phyloP scores from a whole-genome alignment of 2,113 vertebrate species.

The Fulica atra region DNA sequence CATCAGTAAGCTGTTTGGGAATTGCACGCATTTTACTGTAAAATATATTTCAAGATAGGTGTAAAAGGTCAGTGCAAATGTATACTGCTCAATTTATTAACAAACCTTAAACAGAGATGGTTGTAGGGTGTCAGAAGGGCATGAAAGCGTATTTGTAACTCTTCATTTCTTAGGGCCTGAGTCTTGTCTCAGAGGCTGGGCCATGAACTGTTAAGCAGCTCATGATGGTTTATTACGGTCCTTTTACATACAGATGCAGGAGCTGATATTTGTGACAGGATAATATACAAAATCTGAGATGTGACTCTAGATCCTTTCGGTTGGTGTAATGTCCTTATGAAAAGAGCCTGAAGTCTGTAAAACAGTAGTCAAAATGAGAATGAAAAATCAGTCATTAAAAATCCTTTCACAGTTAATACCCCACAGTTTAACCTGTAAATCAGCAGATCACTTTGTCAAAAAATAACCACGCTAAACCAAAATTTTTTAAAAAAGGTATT shows the following conservation, averaged over 20 bases:
- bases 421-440: constrained; percentile 60
- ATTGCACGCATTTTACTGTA: background rate
- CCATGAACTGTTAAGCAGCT: background rate
- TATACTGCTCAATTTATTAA: background rate
- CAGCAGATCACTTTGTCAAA: constrained; percentile 48
- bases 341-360: constrained; percentile 61
- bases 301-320: constrained; percentile 44
- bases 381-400: constrained; percentile 72
- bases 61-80: constrained; percentile 31
- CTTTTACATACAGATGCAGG: background rate
- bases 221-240: background rate
- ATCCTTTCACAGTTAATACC: constrained; percentile 59
- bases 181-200: constrained; percentile 29
- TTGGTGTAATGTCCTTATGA: constrained; percentile 37
- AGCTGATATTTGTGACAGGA: constrained; percentile 28
- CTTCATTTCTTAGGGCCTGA: constrained; percentile 37
- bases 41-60: background rate
- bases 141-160: constrained; percentile 11
- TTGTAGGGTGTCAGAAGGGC: constrained; percentile 6
- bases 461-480: constrained; percentile 46
- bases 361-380: constrained; percentile 63
- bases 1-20: constrained; percentile 39
- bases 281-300: constrained; percentile 57
- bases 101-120: background rate
- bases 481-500: constrained; percentile 66